phyloP scores from a whole-genome alignment of 2,888 invertebrate genomes.

The Disparrhopalites patrizii region DNA sequence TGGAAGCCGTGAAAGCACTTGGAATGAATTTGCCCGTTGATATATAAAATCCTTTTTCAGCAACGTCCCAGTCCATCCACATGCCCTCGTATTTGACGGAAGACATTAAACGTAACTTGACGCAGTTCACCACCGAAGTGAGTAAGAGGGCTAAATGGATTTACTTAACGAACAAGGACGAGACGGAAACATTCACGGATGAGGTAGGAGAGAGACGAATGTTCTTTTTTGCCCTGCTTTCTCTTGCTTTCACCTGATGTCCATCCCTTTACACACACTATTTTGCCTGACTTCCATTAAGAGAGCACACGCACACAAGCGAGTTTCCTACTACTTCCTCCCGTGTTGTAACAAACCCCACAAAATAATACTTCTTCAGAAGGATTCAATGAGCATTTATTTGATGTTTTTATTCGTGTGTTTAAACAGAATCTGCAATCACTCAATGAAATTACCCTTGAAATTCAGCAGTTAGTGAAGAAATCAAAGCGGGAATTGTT shows the following conservation, averaged over 20 bases:
- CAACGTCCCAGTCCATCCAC: constrained; percentile 41
- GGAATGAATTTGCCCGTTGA: too few relatives aligned
- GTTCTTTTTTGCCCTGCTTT: too few relatives aligned
- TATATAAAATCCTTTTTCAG: constrained; percentile 20
- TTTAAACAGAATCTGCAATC: constrained; percentile 5
- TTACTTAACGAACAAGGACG: constrained; percentile 44
- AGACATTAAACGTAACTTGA: constrained; percentile 45
- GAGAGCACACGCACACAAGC: too few relatives aligned
- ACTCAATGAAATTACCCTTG: constrained; percentile 42
- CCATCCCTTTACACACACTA: too few relatives aligned
- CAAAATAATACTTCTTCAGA: background rate
- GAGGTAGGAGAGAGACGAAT: too few relatives aligned
- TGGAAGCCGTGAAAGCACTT: too few relatives aligned
- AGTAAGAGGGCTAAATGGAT: constrained; percentile 47
- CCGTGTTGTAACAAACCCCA: background rate
- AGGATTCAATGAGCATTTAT: background rate
- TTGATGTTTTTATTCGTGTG: background rate
- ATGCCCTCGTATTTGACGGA: constrained; percentile 45
- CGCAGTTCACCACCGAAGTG: constrained; percentile 43
- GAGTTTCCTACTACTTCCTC: background rate
- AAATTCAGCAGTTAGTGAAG: constrained; percentile 44
- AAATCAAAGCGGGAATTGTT: constrained; percentile 40
- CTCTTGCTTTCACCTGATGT: background rate
- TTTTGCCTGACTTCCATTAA: too few relatives aligned
- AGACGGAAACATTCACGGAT: constrained; percentile 22